Conservation (phyloP, 1,140 invertebrate species). For the Lutraria rhynchaena region DNA sequence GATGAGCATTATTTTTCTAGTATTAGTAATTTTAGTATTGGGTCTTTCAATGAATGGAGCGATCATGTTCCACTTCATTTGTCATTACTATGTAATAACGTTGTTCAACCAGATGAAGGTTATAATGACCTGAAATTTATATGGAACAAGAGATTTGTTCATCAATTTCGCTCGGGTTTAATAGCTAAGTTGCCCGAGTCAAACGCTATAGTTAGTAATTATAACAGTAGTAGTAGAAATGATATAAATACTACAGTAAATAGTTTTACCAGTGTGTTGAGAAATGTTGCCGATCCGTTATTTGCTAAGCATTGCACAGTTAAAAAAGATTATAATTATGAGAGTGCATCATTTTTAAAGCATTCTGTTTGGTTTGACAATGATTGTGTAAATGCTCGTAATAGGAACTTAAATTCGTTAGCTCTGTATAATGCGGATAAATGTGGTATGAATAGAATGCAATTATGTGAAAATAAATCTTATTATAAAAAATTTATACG, state of each 20-base stretch:
- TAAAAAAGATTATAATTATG: background rate
- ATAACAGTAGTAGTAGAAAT: background rate
- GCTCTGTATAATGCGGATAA: too few species aligned
- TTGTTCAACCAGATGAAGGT: too few species aligned
- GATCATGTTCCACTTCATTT: background rate
- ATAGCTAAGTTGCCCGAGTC: background rate
- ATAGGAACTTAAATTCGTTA: too few species aligned
- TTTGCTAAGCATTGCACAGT: background rate
- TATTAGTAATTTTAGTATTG: constrained; percentile 19
- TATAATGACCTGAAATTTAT: too few species aligned
- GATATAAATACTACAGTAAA: background rate
- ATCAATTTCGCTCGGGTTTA: background rate
- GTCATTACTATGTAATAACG: background rate
- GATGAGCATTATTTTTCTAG: background rate
- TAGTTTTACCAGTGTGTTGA: too few species aligned
- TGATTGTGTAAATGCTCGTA: background rate
- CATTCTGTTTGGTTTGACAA: background rate
- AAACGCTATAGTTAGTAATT: background rate
- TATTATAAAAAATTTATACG: background rate
- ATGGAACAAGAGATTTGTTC: background rate
- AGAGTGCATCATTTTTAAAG: background rate
- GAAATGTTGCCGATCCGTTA: background rate
- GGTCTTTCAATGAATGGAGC: constrained; percentile 29
- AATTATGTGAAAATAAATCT: too few species aligned
- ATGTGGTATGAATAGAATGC: too few species aligned